Base-by-base conservation (phyloP, 1,140 invertebrate genomes). In the Scylla paramamosain region DNA sequence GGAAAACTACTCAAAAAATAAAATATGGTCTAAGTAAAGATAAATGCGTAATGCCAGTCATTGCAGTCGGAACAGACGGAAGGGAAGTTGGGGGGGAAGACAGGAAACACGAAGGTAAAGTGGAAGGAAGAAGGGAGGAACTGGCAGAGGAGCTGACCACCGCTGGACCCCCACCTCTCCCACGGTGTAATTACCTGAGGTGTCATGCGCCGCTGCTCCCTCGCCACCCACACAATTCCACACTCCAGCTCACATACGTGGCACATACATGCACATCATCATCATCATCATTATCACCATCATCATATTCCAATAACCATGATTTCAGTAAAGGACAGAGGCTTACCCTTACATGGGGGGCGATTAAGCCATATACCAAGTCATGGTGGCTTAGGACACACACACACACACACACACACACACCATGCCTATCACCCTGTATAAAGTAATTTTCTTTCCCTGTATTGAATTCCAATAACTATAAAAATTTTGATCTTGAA, bases 101-200 rank as follows among this genome's bases (percentile, higher is more conserved):
- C 32, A 39, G 45, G 86, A 88, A 88, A 46, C 31, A 39, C 31
- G 45, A 46, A 45, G 86, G 14, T 39, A 88, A 88, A 46, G 86
- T 45, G 31, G 86, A 46, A 46, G 45, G 45, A 46, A 46, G 86
- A 88, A 88, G 86, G 45, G 86, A 88, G 29, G 86, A 88, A 88
- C 32, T 88, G 31, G 86, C 10, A 14, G 86, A 39, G 31, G 45
- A 46, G 45, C 86, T 39, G 86, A 88, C 32, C 86, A 88, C 67
- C 67, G 25, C 67, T n/a, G 67, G 67, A 77, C 67, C 1, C 67
- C 67, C 32, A 46, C 86, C 32, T 88, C 86, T 88, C 86, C 86
- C 86, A 88, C 86, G 86, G 86, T 88, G 45, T 88, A 88, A 88
- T 88, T 88, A 88, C 45, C 45, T 39, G 86, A 88, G 86, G 86